Evolutionary conservation across 2,888 invertebrate species (phyloP), one percentile per base, ranked within the genome.

Genomic region (Acheta domesticus): DNA sequence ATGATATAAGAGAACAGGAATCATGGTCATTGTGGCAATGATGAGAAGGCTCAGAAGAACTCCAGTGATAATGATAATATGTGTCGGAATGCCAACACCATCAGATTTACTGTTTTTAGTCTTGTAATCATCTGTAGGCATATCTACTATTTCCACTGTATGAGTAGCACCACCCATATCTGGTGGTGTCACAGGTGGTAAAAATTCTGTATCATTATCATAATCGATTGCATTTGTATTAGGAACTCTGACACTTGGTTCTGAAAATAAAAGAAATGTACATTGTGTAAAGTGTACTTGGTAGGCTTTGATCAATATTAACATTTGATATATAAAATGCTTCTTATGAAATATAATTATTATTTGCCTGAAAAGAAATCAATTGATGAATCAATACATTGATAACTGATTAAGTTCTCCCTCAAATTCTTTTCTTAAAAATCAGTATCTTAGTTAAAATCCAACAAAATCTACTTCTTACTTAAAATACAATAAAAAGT

Each of bases 1-100:
- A 84, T 89, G 85, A 84, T 89, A 86, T 12, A 89, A 81, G 49
- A 85, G 84, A 14, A 85, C 83, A 48, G 84, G 83, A 8, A 84
- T 84, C n/a, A 81, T 49, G 12, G 49, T 77, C 8, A 80, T 75
- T 11, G 62, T 50, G 50, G 73, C 78, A 49, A 81, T n/a, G 20
- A 76, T 50, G 3, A 82, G 11, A 74, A 81, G 11, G 74, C 82
- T 79, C 12, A 80, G 19, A 19, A 77, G 48, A 50, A 80, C 62
- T 14, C 77, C 80, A 20, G 77, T 77, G 11, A 79, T 79, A 36
- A 80, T 80, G 48, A 81, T 79, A 21, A 81, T 75, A 20, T 80
- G 78, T 12, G 81, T 78, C 77, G 78, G 36, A 48, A 78, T 80
- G 76, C 76, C 76, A 16, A 12, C n/a, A 14, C 11, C 20, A 19